Evolutionary conservation across 2,888 invertebrate species (phyloP).

Genomic region (Stegana nigrithorax): DNA sequence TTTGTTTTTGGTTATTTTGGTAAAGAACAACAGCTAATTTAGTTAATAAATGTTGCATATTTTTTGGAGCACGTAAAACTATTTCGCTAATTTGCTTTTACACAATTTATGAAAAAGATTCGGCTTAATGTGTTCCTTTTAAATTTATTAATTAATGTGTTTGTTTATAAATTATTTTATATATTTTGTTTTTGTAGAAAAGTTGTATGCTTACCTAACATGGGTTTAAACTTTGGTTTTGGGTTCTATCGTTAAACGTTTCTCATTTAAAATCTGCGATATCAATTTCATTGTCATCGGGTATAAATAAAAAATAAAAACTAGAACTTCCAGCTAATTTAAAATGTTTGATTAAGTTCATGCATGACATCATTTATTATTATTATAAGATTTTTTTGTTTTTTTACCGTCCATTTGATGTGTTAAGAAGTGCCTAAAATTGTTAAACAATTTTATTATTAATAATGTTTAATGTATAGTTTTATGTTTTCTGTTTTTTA

Average conservation of each 20-base stretch:
- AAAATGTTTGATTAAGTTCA: neutral
- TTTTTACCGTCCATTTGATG: too few relatives aligned
- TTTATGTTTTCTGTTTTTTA: constrained; percentile 5
- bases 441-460: neutral
- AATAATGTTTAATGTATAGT: constrained; percentile 23
- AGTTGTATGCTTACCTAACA: neutral
- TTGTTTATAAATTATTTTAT: neutral
- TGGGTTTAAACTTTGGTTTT: neutral
- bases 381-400: neutral
- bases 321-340: constrained; percentile 11
- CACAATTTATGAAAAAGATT: too few relatives aligned
- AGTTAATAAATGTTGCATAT: constrained; percentile 12
- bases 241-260: too few relatives aligned
- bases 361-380: too few relatives aligned
- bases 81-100: constrained; percentile 8
- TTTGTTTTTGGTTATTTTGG: neutral
- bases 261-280: too few relatives aligned
- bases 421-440: constrained; percentile 8
- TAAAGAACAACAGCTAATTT: constrained; percentile 3
- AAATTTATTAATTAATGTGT: too few relatives aligned
- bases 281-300: neutral
- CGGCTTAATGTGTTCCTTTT: too few relatives aligned
- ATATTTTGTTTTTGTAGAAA: neutral
- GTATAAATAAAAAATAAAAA: too few relatives aligned
- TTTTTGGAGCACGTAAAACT: neutral